Evolutionary conservation across 1,140 invertebrate species (phyloP), one percentile per base, ranked within the genome.

Genomic region (Drosophila athabasca): DNA sequence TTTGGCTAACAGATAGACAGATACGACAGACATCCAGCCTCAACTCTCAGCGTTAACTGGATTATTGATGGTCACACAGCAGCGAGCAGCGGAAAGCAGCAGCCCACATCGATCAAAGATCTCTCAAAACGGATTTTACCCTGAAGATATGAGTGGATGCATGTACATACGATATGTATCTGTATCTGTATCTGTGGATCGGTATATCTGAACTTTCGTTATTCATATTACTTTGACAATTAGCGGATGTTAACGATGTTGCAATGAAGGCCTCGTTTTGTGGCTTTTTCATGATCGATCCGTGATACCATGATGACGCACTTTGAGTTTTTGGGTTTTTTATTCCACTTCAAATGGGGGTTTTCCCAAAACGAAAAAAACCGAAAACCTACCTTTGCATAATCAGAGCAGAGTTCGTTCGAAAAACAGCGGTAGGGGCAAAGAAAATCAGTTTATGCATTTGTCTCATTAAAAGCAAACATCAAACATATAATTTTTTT

Each of bases 401-500:
- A 69, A 57, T 22, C 35, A 39, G 35, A 11, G 31, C 51, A 43
- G 49, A 49, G 29, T 49, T 68, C 64, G 53, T 31, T 49, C 31
- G 24, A 26, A 24, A 24, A 5, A 5, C 24, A 26, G 24, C 26
- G 8, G 62, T 11, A 41, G 26, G n/a, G 76, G 64, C 77, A 50
- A 87, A 61, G 77, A 69, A 83, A 82, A 74, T 80, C 48, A 77
- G 41, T 64, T 74, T 6, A 7, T 29, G 29, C 7, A 8, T 29
- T 35, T 52, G 62, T 81, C 57, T 75, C 66, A 79, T 88, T 64
- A 57, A 76, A 85, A 88, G 79, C 83, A 85, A 85, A 85, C 79
- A 79, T 78, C 74, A 88, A 76, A 76, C 83, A 83, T 85, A 78
- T 81, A 83, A 88, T 76, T 83, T 78, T 74, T 71, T 70, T 74